Percentiles rank a stretch among this genome's conserved stretches.
Conservation (phyloP, 2,797 vertebrate genomes). For the Stomatorhinus walkeri region DNA sequence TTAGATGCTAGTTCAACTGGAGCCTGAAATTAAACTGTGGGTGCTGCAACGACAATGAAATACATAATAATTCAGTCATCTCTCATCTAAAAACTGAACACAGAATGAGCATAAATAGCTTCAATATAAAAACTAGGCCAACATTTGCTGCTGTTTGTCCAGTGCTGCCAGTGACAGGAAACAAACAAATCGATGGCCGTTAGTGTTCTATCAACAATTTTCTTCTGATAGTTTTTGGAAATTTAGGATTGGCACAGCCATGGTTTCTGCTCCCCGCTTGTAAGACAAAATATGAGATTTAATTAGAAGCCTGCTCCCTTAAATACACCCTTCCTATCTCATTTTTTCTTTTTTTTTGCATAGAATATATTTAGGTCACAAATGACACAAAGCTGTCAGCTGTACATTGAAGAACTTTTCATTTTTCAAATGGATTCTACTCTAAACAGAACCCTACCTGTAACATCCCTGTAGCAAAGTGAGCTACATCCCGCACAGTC, state of each 20-base stretch:
- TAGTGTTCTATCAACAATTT: background rate
- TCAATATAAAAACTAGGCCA: background rate
- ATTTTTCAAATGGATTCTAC: background rate
- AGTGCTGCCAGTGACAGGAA: background rate
- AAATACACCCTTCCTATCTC: background rate
- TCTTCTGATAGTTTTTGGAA: background rate
- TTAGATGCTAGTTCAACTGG: background rate
- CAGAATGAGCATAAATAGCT: background rate
- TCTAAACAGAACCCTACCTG: background rate
- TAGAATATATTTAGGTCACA: background rate
- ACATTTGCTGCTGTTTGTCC: background rate
- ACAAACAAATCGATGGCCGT: background rate
- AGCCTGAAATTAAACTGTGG: conserved; percentile 14
- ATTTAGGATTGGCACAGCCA: background rate
- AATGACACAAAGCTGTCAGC: background rate
- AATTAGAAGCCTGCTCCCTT: background rate
- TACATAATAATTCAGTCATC: background rate
- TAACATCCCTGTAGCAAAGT: background rate
- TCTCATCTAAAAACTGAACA: background rate
- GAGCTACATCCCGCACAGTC: background rate
- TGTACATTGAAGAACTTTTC: background rate
- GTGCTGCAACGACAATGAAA: background rate
- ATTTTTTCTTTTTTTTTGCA: too few relatives aligned
- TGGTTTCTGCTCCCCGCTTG: background rate
- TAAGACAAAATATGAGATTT: background rate